These are phyloP conservation scores for Hippopotamyrus pictus DNA, from an alignment of 2,797 vertebrate species.

Conservation along the genomic window DNA sequence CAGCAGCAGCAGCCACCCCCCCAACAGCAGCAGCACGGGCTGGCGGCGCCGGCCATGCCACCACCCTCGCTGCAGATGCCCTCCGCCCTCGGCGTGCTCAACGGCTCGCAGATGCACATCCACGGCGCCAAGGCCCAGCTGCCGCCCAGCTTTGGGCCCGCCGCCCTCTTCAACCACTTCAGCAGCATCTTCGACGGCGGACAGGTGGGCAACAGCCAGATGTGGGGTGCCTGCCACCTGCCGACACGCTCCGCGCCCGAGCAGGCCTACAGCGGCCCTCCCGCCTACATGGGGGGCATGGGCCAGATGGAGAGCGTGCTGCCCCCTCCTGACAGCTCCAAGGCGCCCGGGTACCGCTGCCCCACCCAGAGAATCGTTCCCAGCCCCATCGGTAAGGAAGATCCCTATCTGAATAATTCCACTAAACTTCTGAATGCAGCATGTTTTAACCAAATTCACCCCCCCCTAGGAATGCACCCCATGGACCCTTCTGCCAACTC, in stretches of 20 bases:
- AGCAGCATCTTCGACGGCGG: slow-evolving; percentile 94
- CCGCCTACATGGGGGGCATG: slow-evolving; percentile 79
- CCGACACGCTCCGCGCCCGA: slow-evolving; percentile 81
- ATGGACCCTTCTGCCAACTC: slow-evolving; percentile 74
- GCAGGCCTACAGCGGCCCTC: slow-evolving; percentile 79
- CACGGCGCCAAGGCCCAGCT: slow-evolving; percentile 81
- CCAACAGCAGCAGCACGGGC: slow-evolving; percentile 48
- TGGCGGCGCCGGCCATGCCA: slow-evolving; percentile 53
- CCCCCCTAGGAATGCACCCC: slow-evolving; percentile 63
- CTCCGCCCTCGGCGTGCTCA: slow-evolving; percentile 84
- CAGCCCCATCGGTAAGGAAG: slow-evolving; percentile 84
- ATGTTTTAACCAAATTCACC: neutral
- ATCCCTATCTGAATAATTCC: slow-evolving; percentile 7
- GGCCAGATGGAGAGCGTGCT: slow-evolving; percentile 66
- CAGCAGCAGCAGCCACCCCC: slow-evolving; percentile 74
- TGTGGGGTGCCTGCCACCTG: slow-evolving; percentile 88
- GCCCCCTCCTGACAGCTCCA: slow-evolving; percentile 78
- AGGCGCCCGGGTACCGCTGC: slow-evolving; percentile 92
- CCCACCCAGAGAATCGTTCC: slow-evolving; percentile 84
- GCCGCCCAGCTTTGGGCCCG: slow-evolving; percentile 81
- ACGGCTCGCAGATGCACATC: slow-evolving; percentile 92
- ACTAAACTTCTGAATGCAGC: neutral
- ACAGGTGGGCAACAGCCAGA: slow-evolving; percentile 89
- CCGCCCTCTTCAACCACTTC: slow-evolving; percentile 91
- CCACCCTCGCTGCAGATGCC: slow-evolving; percentile 73